Percentiles rank a stretch among this genome's conserved stretches.
phyloP scores from a whole-genome alignment of 2,888 invertebrate species.

The Nysson spinosus region DNA sequence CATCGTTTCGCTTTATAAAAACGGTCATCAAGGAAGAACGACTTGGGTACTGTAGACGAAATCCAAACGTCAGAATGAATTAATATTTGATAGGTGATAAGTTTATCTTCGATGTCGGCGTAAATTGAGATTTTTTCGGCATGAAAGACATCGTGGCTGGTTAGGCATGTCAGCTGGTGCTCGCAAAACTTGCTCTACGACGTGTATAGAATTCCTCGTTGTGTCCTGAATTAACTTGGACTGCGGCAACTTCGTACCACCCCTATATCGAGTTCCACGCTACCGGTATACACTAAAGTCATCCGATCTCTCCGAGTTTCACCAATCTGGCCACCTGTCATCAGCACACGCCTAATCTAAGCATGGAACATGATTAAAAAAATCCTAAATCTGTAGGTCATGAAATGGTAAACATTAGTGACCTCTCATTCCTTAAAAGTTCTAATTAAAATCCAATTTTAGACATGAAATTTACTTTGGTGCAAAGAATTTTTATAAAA shows the following conservation, averaged over 20 bases:
- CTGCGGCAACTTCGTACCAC: constrained; percentile 44
- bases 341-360: constrained; percentile 54
- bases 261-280: constrained; percentile 68
- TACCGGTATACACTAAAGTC: constrained; percentile 72
- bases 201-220: constrained; percentile 58
- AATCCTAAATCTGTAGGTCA: no score
- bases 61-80: constrained; percentile 40
- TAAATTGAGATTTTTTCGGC: constrained; percentile 54
- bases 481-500: no score
- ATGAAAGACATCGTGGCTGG: constrained; percentile 25
- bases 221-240: constrained; percentile 53
- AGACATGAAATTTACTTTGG: no score
- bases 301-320: constrained; percentile 65
- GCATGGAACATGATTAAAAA: background rate
- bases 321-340: constrained; percentile 63
- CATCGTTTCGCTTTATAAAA: no score
- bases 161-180: constrained; percentile 67
- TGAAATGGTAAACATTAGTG: no score
- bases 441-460: no score
- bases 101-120: constrained; percentile 48
- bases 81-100: constrained; percentile 38
- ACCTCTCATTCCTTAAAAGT: no score
- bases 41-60: no score
- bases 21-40: no score
- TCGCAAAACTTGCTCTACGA: constrained; percentile 49